These are phyloP conservation scores for Drosophila bunnanda DNA, from an alignment of 2,888 invertebrate genomes.

Conservation along the genomic window DNA sequence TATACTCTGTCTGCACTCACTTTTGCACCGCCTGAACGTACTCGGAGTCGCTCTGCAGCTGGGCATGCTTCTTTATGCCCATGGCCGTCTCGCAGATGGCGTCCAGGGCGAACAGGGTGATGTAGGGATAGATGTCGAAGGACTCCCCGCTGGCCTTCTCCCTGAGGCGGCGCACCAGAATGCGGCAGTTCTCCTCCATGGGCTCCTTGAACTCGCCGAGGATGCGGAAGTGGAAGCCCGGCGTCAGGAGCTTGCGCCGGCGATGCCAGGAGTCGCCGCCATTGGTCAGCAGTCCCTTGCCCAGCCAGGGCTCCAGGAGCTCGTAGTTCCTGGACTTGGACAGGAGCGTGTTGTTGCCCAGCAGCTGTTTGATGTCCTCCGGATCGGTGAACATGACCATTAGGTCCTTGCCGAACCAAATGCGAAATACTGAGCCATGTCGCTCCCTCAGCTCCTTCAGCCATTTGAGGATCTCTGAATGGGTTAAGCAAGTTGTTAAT, in stretches of 20 bases:
- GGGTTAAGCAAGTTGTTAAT: background rate
- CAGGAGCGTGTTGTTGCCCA: constrained; percentile 77
- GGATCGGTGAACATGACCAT: constrained; percentile 80
- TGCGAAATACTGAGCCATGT: constrained; percentile 81
- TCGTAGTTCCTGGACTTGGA: constrained; percentile 80
- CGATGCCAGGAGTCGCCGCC: constrained; percentile 87
- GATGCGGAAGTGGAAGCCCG: constrained; percentile 92
- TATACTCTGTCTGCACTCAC: constrained; percentile 85
- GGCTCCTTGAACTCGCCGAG: constrained; percentile 90
- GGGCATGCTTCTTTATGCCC: constrained; percentile 91
- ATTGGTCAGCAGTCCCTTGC: constrained; percentile 82
- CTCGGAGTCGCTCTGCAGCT: constrained; percentile 88
- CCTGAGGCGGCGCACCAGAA: constrained; percentile 85
- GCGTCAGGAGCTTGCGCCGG: constrained; percentile 90
- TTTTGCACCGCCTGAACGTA: constrained; percentile 90
- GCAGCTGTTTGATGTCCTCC: constrained; percentile 77
- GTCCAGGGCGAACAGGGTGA: constrained; percentile 84
- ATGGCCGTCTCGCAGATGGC: constrained; percentile 89
- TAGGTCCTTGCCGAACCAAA: constrained; percentile 83
- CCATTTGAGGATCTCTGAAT: constrained; percentile 74
- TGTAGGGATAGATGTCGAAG: constrained; percentile 87
- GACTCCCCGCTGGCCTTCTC: constrained; percentile 84
- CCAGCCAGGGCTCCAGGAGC: constrained; percentile 80
- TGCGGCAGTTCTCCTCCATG: constrained; percentile 88
- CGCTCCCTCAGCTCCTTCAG: constrained; percentile 69